These are phyloP conservation scores for Allygus modestus DNA, from an alignment of 2,888 invertebrate genomes.

Conservation along the genomic window DNA sequence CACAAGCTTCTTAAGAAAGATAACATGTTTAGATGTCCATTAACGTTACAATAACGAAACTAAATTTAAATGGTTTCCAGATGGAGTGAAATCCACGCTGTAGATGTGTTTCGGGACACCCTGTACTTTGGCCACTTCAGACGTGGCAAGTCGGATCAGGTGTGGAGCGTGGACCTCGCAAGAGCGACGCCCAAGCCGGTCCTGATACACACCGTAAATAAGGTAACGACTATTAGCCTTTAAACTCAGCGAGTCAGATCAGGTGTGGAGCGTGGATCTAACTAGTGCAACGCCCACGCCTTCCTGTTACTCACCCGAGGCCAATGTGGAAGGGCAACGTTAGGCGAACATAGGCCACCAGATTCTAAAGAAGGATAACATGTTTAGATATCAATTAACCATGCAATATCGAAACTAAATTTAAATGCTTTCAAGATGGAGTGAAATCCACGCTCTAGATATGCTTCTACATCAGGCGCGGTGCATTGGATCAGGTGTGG, in stretches of 20 bases:
- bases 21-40: too few relatives aligned
- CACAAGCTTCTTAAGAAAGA: too few relatives aligned
- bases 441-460: not conserved
- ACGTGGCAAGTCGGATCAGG: not conserved
- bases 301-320: too few relatives aligned
- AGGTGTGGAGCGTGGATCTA: not conserved
- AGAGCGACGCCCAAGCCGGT: not conserved
- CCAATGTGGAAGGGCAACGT: too few relatives aligned
- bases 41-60: too few relatives aligned
- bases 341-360: too few relatives aligned
- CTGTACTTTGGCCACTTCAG: not conserved
- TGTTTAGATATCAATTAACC: too few relatives aligned
- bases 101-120: not conserved
- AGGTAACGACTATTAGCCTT: too few relatives aligned
- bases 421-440: not conserved
- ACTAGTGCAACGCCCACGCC: not conserved
- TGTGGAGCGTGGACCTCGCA: not conserved
- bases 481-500: not conserved
- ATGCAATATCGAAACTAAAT: too few relatives aligned
- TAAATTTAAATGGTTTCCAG: not conserved
- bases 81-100: not conserved
- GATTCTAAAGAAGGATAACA: too few relatives aligned
- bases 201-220: too few relatives aligned
- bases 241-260: too few relatives aligned
- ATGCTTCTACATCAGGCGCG: not conserved